Percentiles rank a stretch among this genome's conserved stretches.
Conservation (phyloP, 2,113 vertebrate species). For the Rhinolophus ferrumequinum region DNA sequence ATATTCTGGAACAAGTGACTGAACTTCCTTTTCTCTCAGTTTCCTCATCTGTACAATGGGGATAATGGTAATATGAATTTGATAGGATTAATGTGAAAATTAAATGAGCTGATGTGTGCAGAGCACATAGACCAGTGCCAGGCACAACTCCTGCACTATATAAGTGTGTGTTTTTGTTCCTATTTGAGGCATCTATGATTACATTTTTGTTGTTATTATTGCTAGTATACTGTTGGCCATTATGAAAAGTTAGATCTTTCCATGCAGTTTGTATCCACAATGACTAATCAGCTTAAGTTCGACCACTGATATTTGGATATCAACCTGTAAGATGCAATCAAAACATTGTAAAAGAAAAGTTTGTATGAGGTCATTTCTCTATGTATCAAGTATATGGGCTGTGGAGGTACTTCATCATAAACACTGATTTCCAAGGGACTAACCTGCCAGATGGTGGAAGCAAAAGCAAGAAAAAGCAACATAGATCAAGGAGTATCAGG, state of each 20-base stretch:
- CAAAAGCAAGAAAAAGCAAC: not conserved
- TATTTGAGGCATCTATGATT: not conserved
- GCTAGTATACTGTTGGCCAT: not conserved
- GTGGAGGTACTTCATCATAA: not conserved
- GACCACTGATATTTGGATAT: not conserved
- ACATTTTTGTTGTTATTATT: not conserved
- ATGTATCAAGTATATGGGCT: not conserved
- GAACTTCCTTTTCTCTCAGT: not conserved
- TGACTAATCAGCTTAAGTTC: not conserved
- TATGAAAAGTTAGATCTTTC: not conserved
- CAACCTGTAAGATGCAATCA: not conserved
- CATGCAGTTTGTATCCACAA: not conserved
- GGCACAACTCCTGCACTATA: not conserved
- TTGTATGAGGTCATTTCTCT: not conserved
- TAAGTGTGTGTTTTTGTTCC: not conserved
- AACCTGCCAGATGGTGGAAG: not conserved
- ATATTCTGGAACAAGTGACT: not conserved
- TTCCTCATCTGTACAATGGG: not conserved
- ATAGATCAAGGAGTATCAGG: not conserved
- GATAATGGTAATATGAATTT: not conserved
- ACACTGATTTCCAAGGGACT: not conserved
- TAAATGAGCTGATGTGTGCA: not conserved
- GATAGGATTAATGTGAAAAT: not conserved
- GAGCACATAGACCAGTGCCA: not conserved
- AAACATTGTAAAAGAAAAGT: constrained; percentile 17